Base-by-base conservation (phyloP, 2,888 invertebrate genomes). In the Ischnura elegans region DNA sequence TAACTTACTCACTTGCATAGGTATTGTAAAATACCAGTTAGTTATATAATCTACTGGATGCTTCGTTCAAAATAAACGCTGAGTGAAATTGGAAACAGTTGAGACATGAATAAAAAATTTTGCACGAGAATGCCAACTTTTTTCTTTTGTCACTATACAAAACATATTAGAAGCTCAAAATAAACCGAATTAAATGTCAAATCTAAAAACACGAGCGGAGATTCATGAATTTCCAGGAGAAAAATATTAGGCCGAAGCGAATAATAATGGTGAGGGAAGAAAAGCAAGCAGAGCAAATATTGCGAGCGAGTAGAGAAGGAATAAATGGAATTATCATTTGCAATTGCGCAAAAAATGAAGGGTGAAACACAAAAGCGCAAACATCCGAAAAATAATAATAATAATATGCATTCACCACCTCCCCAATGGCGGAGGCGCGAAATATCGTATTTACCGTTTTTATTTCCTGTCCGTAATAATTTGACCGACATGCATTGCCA, bases 261-360 rank as follows among this genome's bases (percentile, higher is more conserved):
- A n/a, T 42, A 66, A 13, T 25, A 61, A 90, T 21, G n/a, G 10
- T 1, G 43, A 21, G 43, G 10, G 10, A 61, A 21, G 43, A 5
- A 90, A 90, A 90, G n/a, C 61, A 61, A n/a, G 42, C n/a, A 90
- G 45, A 66, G 55, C 21, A 90, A 61, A 61, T 61, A 43, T 66
- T 13, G 66, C 90, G 61, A 66, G n/a, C 51, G 90, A n/a, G 16
- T 66, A 21, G 45, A 25, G 46, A 86, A 43, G 61, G 90, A 90
- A 90, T 90, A n/a, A 66, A 90, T 43, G n/a, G 43, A 90, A 61
- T 90, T 90, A n/a, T 90, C 66, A 13, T 43, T 29, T 19, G 51
- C 87, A 25, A 86, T 46, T 6, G 46, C 45, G 10, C n/a, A 46
- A 46, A n/a, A 85, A 86, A 46, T 86, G 43, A n/a, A 55, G 43